Evolutionary conservation across 2,888 invertebrate genomes (phyloP), one percentile per base, ranked within the genome.

Genomic region (Meteorus cinctellus): DNA sequence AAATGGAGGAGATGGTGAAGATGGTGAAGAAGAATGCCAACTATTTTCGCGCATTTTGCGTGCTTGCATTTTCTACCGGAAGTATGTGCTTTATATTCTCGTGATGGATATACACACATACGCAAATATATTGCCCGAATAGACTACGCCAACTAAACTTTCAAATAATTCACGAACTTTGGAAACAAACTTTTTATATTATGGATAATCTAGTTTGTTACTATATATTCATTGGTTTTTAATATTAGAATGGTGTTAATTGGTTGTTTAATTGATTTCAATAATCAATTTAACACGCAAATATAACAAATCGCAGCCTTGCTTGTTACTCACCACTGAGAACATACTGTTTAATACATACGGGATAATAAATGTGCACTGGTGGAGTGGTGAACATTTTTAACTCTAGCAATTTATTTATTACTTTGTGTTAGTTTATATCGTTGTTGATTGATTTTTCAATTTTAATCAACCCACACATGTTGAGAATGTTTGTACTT

Each of bases 21-120:
- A 72, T 72, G 51, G 63, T 65, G 48, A 72, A 65, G 51, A 51
- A 36, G 72, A 31, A 72, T 65, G 34, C 65, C 72, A 72, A 72
- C 65, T 72, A 51, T 63, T 63, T 24, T 2, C 34, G 16, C 72
- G 24, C 29, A 27, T 51, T 48, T 29, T 55, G 24, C 14, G 16
- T 41, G 19, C 55, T n/a, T 55, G n/a, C 19, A 55, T 55, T 55
- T 19, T 24, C 55, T 19, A 1, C 19, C 19, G 19, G 19, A 55
- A 55, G 19, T 55, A 55, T 55, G 3, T 41, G 41, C 41, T 41
- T 41, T 41, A 41, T 41, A 41, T 41, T 41, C 41, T 41, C 41
- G 41, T 41, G 41, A 41, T 41, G 41, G 41, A 41, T 41, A 41
- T 41, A 41, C 41, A 8, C 8, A 41, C 2, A 41, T 34, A 1